Base-by-base conservation (phyloP, 2,888 invertebrate genomes). In the Laspeyria flexula region DNA sequence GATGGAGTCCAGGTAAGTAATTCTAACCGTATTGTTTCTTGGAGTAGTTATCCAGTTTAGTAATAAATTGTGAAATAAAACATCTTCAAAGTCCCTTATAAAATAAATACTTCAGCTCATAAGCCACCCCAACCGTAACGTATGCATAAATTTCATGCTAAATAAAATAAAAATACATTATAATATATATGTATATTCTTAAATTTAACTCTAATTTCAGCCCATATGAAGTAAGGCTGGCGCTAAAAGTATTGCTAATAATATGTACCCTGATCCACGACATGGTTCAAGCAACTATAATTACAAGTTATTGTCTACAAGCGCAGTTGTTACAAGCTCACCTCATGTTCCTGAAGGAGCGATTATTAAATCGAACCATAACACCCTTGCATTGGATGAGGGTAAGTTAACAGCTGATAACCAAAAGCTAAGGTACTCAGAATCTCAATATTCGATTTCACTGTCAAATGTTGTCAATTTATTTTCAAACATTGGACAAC, bases 221-320 rank as follows among this genome's bases (percentile, higher is more conserved):
- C 72, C 92, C 94, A 0, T 73, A 79, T 37, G 83, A 91, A 74
- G 71, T 93, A 37, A 85, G 90, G 64, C 71, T 93, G 53, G 59
- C 82, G 1, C 74, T 95, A 35, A 94, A 96, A 86, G 85, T 95
- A 27, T 74, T 95, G 5, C 82, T 96, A 49, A 93, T 96, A 21
- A 77, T 94, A 31, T 95, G 95, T 60, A 96, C 96, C 7, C 80
- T 96, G 53, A 95, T 95, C 83, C 96, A 97, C 75, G 96, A 97
- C 79, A 94, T 96, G 84, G 95, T 97, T 45, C 96, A 97, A 84
- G 96, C 96, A n/a, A 95, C 96, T 2, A 94, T 97, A 43, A 94
- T 97, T 60, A 95, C 96, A 23, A 96, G 96, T 81, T 97, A 97
- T 81, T 96, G 96, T 70, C 92, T 97, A 15, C 96, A 97, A 88